These are phyloP conservation scores for Phrynocephalus vlangalii DNA, from an alignment of 2,797 vertebrate genomes.

Conservation along the genomic window DNA sequence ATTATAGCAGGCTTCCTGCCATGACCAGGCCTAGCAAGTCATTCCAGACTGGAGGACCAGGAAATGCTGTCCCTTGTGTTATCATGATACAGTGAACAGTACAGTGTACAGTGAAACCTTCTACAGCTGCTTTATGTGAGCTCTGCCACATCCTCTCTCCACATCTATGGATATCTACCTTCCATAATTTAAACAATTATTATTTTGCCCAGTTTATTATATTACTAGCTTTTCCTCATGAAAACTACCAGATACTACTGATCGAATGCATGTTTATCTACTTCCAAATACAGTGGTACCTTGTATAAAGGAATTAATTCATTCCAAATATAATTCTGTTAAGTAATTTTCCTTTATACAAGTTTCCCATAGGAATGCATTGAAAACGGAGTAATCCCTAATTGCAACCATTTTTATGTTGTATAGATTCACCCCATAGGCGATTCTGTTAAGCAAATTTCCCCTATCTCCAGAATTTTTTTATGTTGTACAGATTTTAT, in stretches of 20 bases:
- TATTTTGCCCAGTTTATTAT: not conserved
- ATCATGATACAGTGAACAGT: not conserved
- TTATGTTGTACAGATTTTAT: too few relatives aligned
- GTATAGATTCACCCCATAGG: too few relatives aligned
- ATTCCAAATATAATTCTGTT: too few relatives aligned
- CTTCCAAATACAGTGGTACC: not conserved
- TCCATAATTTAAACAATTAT: not conserved
- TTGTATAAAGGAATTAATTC: too few relatives aligned
- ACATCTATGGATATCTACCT: not conserved
- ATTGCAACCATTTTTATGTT: too few relatives aligned
- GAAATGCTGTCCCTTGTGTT: not conserved
- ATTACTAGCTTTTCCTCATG: not conserved
- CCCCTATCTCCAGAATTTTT: too few relatives aligned
- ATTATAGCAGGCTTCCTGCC: not conserved
- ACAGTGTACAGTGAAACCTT: not conserved
- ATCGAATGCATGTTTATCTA: not conserved
- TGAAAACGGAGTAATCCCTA: too few relatives aligned
- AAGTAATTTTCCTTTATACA: too few relatives aligned
- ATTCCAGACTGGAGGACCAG: not conserved
- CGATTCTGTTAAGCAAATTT: too few relatives aligned
- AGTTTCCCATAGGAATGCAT: too few relatives aligned
- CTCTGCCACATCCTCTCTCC: not conserved
- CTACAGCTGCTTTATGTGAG: not conserved
- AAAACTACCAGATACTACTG: not conserved
- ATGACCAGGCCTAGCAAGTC: not conserved